Base-by-base conservation (phyloP, 2,797 vertebrate species). In the Limosa lapponica region DNA sequence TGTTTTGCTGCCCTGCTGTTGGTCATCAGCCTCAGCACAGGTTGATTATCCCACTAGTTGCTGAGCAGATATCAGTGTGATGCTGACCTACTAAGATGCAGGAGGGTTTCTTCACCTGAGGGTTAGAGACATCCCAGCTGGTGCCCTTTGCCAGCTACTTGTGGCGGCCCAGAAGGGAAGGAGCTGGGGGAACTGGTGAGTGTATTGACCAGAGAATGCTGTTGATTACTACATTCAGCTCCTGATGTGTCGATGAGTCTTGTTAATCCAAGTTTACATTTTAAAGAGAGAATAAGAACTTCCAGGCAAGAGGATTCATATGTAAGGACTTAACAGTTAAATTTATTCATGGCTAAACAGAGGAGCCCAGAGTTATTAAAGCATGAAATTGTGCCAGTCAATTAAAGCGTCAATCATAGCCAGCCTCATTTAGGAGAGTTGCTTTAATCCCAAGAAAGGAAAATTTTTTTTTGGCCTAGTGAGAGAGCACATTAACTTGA, bases 331-430 rank as follows among this genome's bases (percentile, higher is more conserved):
- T 74, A 74, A 80, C 82, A 85, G 94, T 89, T 91, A 83, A 92
- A 96, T 96, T 95, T 96, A 96, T 96, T 96, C 94, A 52, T 62
- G 94, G 95, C 87, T 96, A 90, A 96, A 91, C 65, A 16, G 95
- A 92, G 82, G 75, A 94, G 91, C 71, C 83, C 57, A 22, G 81
- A 96, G 82, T 93, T 95, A 94, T 96, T 96, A 95, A 94, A 87
- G 95, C 94, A 95, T 96, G 95, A 96, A 96, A 96, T 97, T 96
- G 92, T 89, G 91, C 95, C 96, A 95, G 96, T 94, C 95, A 96
- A 95, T 97, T 96, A 96, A 92, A 82, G 61, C 3, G 16, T 96
- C 95, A 95, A 70, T 97, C 95, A 94, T 1, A 49, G 84, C 28
- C 84, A 86, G 81, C 28, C n/a, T 94, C 92, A 46, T 93, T 96